Evolutionary conservation across 37 sponge, comb jelly and placozoan genomes (phyloP), one percentile per base, ranked within the genome.

Genomic region (Axinella damicornis): DNA sequence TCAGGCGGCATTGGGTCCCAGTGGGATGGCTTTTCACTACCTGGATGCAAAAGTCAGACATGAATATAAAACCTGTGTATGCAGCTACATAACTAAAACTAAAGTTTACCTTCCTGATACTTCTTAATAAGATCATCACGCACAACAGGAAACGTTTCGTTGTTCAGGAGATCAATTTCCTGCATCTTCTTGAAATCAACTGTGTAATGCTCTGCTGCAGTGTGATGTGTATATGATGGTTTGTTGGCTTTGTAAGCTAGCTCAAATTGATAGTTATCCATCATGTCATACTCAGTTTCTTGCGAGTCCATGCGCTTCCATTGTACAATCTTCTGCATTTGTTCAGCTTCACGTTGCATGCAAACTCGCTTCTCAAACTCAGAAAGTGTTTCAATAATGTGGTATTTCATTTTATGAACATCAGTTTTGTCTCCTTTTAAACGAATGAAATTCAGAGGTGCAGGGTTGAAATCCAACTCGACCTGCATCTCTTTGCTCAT

Each of bases 1-100:
- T 89, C 84, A 68, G 28, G 40, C 18, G 81, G 80, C 88, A 87
- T 87, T n/a, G 59, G 54, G 19, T 80, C 88, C 88, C 88, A 87
- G 33, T 36, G 61, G 1, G 15, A 1, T 36, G 84, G 84, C 34
- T 56, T 32, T 61, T 72, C 72, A 35, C 4, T 46, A 46, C 46
- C 46, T 46, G 46, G 6, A 46, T n/a, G n/a, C n/a, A 46, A 46
- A 46, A 4, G 9, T 12, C 9, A 46, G 9, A 46, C 9, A 46
- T 46, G 9, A 46, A 46, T 46, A 46, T 46, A 5, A 61, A 2
- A 22, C 13, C n/a, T 61, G 63, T 14, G 5, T 28, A 6, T 61
- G 63, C 63, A 5, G 11, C n/a, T 27, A 61, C 63, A 25, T 27
- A 9, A 28, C 27, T 28, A 22, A 61, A 28, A n/a, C n/a, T n/a